Conservation (phyloP, 2,113 vertebrate species). For the Pogonocichla stellata region DNA sequence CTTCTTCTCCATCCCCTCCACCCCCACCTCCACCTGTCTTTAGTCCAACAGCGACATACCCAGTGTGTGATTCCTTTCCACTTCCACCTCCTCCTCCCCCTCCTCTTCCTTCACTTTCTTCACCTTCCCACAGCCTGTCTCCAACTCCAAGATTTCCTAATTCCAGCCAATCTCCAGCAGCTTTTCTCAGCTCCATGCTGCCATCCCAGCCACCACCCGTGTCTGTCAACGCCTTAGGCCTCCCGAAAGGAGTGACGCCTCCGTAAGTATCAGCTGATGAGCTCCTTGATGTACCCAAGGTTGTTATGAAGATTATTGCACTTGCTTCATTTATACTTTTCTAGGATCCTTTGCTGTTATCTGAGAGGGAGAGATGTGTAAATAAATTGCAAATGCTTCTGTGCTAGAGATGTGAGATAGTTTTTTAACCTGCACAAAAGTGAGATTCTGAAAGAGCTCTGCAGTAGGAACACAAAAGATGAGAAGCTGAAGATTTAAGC, state of each 20-base stretch:
- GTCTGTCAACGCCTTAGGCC: constrained; percentile 89
- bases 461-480: neutral
- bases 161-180: constrained; percentile 84
- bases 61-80: constrained; percentile 76
- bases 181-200: constrained; percentile 91
- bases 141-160: constrained; percentile 71
- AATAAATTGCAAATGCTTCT: neutral
- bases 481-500: neutral
- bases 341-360: neutral
- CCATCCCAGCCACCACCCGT: constrained; percentile 78
- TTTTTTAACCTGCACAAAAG: neutral
- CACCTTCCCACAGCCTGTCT: constrained; percentile 64
- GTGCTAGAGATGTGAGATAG: neutral
- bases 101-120: constrained; percentile 73
- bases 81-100: constrained; percentile 83
- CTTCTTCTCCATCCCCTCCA: constrained; percentile 88
- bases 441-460: neutral
- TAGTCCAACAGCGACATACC: constrained; percentile 71
- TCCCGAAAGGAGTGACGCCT: constrained; percentile 87
- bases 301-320: neutral
- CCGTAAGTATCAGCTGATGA: constrained; percentile 72
- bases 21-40: constrained; percentile 91
- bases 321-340: neutral
- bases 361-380: neutral
- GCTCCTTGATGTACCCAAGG: neutral